Evolutionary conservation across 2,888 invertebrate species (phyloP).

Genomic region (Cistogaster globosa): DNA sequence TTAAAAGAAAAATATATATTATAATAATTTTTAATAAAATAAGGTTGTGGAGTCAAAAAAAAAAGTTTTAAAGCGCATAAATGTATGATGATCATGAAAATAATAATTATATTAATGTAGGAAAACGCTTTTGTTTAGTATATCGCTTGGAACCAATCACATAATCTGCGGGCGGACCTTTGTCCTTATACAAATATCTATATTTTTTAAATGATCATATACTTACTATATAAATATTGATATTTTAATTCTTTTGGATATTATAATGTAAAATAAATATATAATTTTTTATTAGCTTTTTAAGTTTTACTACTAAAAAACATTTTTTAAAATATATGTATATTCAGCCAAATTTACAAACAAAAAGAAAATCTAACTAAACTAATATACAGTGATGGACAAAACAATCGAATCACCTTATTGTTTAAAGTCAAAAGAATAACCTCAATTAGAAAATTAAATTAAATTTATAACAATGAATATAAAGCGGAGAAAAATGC

Average conservation of each 20-base stretch:
- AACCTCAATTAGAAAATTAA: not conserved
- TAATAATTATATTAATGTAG: conserved; percentile 6
- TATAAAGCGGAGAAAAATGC: not conserved
- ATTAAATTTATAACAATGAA: not conserved
- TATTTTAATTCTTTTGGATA: conserved; percentile 47
- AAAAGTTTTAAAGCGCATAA: conserved; percentile 63
- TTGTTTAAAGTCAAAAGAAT: conserved; percentile 7
- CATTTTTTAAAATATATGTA: conserved; percentile 35
- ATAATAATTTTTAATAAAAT: conserved; percentile 56
- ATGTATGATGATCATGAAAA: conserved; percentile 55
- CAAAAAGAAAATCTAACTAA: conserved; percentile 60
- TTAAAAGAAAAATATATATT: conserved; percentile 53
- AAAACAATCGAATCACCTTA: not conserved
- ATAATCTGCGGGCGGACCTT: conserved; percentile 62
- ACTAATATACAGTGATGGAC: conserved; percentile 23
- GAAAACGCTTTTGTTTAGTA: conserved; percentile 19
- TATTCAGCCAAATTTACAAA: conserved; percentile 69
- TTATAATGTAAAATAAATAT: conserved; percentile 59
- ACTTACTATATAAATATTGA: conserved; percentile 38
- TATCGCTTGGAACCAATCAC: conserved; percentile 43
- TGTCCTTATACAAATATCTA: conserved; percentile 51
- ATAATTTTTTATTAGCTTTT: conserved; percentile 45
- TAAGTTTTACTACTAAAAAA: conserved; percentile 58
- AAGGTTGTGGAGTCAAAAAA: conserved; percentile 65
- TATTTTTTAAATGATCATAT: conserved; percentile 47